phyloP scores from a whole-genome alignment of 2,797 vertebrate species.

The Linurgus olivaceus region DNA sequence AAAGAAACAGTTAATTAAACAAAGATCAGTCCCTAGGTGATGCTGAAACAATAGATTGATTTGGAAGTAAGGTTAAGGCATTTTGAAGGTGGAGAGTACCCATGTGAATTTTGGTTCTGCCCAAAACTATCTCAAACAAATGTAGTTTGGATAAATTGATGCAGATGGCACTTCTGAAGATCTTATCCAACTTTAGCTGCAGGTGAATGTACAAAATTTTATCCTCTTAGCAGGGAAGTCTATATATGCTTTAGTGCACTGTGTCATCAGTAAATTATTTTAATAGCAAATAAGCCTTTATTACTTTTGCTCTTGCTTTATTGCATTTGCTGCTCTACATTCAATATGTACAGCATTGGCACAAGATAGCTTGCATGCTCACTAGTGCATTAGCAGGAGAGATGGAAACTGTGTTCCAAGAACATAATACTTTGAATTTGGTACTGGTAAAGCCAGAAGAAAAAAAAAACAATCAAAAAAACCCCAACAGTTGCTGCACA shows the following conservation, averaged over 20 bases:
- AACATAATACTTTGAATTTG: neutral
- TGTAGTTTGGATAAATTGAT: neutral
- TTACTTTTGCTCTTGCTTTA: slow-evolving; percentile 57
- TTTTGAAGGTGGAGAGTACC: neutral
- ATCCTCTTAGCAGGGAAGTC: neutral
- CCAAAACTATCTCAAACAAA: neutral
- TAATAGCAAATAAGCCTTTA: slow-evolving; percentile 55
- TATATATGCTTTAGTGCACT: neutral
- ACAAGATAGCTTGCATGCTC: slow-evolving; percentile 41
- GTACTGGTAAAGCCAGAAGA: neutral
- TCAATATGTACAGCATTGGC: slow-evolving; percentile 43
- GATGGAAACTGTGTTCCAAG: slow-evolving; percentile 4
- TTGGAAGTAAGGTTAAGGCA: neutral
- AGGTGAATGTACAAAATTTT: neutral
- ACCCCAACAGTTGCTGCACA: neutral
- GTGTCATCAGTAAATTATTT: slow-evolving; percentile 15
- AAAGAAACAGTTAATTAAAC: neutral
- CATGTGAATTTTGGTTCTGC: neutral
- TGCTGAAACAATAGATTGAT: neutral
- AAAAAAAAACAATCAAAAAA: neutral
- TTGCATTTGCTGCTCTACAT: slow-evolving; percentile 62
- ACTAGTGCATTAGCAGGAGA: slow-evolving; percentile 20
- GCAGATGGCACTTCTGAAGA: neutral
- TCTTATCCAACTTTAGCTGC: neutral
- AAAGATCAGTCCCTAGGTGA: neutral